phyloP scores from a whole-genome alignment of 1,140 invertebrate genomes.

The Eupeodes corollae region DNA sequence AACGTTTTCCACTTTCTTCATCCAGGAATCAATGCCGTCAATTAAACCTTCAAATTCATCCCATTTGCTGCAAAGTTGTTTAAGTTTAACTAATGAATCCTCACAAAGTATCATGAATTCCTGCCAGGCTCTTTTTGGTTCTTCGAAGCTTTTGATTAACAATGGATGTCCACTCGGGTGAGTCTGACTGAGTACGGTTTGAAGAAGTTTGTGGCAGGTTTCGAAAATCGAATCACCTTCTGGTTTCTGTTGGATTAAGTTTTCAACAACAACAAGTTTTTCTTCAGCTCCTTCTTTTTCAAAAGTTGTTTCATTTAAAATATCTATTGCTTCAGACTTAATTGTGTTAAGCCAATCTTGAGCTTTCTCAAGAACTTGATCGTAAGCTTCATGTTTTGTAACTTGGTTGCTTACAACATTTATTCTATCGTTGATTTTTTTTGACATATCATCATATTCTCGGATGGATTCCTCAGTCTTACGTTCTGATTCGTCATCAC shows the following conservation, averaged over 20 bases:
- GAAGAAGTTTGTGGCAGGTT: conserved; percentile 58
- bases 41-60: conserved; percentile 67
- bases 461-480: conserved; percentile 57
- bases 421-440: conserved; percentile 57
- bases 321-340: conserved; percentile 61
- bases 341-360: conserved; percentile 52
- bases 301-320: conserved; percentile 55
- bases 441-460: conserved; percentile 54
- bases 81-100: conserved; percentile 54
- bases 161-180: conserved; percentile 62
- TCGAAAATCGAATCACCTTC: conserved; percentile 62
- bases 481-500: conserved; percentile 61
- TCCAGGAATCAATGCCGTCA: conserved; percentile 67
- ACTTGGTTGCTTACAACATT: conserved; percentile 58
- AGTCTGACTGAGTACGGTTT: conserved; percentile 66
- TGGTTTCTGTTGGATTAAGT: conserved; percentile 56
- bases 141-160: conserved; percentile 63
- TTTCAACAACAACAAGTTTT: conserved; percentile 61
- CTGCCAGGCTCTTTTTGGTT: conserved; percentile 63
- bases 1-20: conserved; percentile 70
- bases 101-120: conserved; percentile 61
- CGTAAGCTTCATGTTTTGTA: conserved; percentile 68
- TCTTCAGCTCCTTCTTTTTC: conserved; percentile 64
- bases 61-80: conserved; percentile 60
- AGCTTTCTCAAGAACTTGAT: conserved; percentile 60